Percentiles rank a stretch among this genome's conserved stretches.
These are phyloP conservation scores for Priocnemis perturbator DNA, from an alignment of 2,888 invertebrate species.

Conservation along the genomic window DNA sequence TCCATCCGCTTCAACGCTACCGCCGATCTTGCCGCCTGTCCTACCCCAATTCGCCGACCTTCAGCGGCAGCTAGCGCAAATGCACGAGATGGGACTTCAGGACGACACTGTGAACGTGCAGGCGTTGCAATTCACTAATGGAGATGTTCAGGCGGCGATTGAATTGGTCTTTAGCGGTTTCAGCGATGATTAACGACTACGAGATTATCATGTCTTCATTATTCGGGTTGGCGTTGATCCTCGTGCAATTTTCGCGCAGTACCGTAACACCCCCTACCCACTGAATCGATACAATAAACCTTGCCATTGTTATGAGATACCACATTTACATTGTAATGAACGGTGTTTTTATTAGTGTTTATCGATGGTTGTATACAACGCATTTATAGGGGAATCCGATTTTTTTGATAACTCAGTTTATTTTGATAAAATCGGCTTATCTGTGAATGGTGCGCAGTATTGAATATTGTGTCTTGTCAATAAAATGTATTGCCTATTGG, in stretches of 20 bases:
- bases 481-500: no score
- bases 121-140: constrained; percentile 87
- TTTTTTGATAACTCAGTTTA: no score
- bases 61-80: constrained; percentile 82
- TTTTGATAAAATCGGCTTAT: no score
- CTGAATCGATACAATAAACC: no score
- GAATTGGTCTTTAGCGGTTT: constrained; percentile 88
- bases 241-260: not conserved
- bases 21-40: constrained; percentile 54
- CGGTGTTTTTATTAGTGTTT: no score
- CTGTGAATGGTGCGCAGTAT: no score
- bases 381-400: no score
- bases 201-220: not conserved
- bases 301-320: no score
- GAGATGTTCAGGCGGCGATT: constrained; percentile 93
- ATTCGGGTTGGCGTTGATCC: not conserved
- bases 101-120: constrained; percentile 91
- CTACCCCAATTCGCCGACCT: constrained; percentile 59
- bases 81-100: constrained; percentile 93
- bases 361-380: no score
- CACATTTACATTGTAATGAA: no score
- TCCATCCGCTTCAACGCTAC: constrained; percentile 54
- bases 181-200: constrained; percentile 63
- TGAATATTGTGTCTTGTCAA: no score
- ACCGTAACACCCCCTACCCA: no score